phyloP scores from a whole-genome alignment of 2,797 vertebrate genomes.

The Heliangelus exortis region DNA sequence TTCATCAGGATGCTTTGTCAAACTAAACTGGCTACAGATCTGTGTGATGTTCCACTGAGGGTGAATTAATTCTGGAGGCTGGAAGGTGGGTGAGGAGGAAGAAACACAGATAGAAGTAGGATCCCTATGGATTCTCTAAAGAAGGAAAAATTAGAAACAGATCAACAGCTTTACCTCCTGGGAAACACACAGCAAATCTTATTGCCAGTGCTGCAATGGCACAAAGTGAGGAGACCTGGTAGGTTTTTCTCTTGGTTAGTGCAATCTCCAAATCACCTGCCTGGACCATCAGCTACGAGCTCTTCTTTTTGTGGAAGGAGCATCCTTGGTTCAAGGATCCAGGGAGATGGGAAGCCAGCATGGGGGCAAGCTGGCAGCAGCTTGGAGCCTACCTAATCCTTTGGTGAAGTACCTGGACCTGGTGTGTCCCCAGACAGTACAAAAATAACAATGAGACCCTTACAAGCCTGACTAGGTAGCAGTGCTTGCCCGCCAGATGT shows the following conservation, averaged over 20 bases:
- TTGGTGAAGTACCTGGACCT: accelerated
- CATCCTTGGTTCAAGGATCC: background rate
- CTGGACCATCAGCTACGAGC: too few species aligned
- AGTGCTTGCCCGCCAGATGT: background rate
- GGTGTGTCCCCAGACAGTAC: accelerated
- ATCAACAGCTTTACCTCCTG: background rate
- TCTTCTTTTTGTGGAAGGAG: background rate
- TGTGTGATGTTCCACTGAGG: background rate
- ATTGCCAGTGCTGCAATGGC: background rate
- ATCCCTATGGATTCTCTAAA: background rate
- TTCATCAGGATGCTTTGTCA: constrained; percentile 15
- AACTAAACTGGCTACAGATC: constrained; percentile 13
- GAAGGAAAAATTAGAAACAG: background rate
- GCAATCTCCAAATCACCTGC: background rate
- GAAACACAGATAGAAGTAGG: background rate
- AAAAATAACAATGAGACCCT: background rate
- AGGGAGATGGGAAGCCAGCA: background rate
- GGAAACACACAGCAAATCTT: background rate
- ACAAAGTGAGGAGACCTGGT: accelerated
- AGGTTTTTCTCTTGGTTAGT: background rate
- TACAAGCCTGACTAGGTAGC: background rate
- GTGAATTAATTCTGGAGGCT: background rate
- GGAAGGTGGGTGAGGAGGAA: constrained; percentile 9
- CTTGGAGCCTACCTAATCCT: background rate
- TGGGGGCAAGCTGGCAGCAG: too few species aligned